These are phyloP conservation scores for Medauroidea extradentata DNA, from an alignment of 1,140 invertebrate genomes.

Conservation along the genomic window DNA sequence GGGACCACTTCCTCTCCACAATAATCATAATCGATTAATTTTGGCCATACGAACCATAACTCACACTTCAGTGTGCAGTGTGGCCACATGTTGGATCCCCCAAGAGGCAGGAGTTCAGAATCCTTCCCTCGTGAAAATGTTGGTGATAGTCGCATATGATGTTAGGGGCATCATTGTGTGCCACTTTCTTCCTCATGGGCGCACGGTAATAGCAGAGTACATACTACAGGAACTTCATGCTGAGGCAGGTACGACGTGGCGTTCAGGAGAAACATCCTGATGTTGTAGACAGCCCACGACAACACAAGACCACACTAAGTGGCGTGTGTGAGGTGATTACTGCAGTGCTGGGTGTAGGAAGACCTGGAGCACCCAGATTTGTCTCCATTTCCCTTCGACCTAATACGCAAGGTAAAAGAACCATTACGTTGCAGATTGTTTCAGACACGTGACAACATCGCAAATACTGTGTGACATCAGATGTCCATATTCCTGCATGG, in stretches of 20 bases:
- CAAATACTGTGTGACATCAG: too few species aligned
- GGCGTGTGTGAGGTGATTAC: background rate
- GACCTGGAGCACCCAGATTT: background rate
- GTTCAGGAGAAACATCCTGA: too few species aligned
- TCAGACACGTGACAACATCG: too few species aligned
- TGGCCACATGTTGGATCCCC: background rate
- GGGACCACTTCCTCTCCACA: background rate
- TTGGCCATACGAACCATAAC: background rate
- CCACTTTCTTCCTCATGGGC: background rate
- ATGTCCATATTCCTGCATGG: too few species aligned
- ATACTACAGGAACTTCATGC: conserved; percentile 2
- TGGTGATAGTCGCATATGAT: too few species aligned
- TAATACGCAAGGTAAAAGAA: background rate
- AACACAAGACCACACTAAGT: background rate
- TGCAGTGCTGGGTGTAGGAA: background rate
- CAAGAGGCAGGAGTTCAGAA: too few species aligned
- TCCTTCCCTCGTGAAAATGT: background rate
- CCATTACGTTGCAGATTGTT: background rate
- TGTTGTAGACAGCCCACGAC: background rate
- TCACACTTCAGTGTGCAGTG: background rate
- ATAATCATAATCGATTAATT: background rate
- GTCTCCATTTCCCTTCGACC: background rate
- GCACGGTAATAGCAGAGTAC: background rate
- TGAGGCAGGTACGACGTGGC: background rate
- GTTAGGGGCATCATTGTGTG: too few species aligned